Base-by-base conservation (phyloP, 2,113 vertebrate genomes). In the Probosciger aterrimus region DNA sequence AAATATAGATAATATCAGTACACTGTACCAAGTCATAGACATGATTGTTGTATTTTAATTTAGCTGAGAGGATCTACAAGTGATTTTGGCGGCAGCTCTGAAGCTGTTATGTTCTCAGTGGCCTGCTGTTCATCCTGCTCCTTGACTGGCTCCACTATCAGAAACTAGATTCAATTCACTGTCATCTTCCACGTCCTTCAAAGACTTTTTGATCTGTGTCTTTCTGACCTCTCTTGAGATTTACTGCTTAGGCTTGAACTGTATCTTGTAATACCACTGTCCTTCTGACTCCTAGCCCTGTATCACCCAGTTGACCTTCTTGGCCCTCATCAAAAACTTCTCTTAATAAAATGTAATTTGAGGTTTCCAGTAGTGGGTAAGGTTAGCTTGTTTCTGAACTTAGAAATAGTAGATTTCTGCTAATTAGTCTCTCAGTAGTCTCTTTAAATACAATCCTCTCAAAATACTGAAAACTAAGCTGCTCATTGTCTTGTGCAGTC, bases 381-480 rank as follows among this genome's bases (percentile, higher is more conserved):
- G 18, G 74, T 55, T 84, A 78, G 19, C 44, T 82, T 92, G 30
- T 75, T 82, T 93, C 84, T 89, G 62, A 87, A 83, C 50, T 63
- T 75, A 43, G 46, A 69, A 91, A 64, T 91, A 92, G 31, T 77
- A 64, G 68, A 69, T 76, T 92, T 95, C 88, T 96, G 39, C 82
- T 95, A 60, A 95, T 88, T 81, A 68, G 65, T 75, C 43, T 91
- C 44, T 71, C 70, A 37, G 3, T 63, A 76, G 78, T 85, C 55
- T 76, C 69, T 53, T 92, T 65, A 95, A 94, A 86, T 60, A 35
- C 68, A 95, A 63, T 94, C 81, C 82, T 92, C 81, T 95, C 78
- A 79, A 95, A 96, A 92, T 35, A 52, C 57, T 52, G 85, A 74
- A 82, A 96, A 92, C 88, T 89, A 96, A 90, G 76, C 91, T 94